phyloP scores from a whole-genome alignment of 2,113 vertebrate species.

The Pseudorectes ferrugineus region DNA sequence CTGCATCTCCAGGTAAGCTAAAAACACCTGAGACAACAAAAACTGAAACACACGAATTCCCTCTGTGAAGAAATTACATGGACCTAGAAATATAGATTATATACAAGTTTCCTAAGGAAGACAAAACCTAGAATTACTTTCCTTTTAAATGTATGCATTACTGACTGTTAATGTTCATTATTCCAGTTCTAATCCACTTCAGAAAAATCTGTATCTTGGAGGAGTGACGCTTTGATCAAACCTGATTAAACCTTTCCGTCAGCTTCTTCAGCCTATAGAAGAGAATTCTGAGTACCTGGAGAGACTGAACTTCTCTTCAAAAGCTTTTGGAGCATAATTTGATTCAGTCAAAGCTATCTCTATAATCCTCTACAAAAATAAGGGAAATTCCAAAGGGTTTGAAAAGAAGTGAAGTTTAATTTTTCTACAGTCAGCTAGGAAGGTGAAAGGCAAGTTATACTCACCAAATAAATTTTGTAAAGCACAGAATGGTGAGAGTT shows the following conservation, averaged over 20 bases:
- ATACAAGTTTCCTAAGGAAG: background rate
- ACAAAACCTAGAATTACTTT: background rate
- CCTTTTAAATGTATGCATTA: background rate
- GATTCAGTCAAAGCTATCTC: constrained; percentile 9
- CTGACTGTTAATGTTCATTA: background rate
- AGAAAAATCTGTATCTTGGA: background rate
- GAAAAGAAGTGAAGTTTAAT: background rate
- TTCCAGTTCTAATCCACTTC: background rate
- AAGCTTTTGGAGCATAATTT: constrained; percentile 37
- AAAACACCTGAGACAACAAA: background rate
- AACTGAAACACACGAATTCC: background rate
- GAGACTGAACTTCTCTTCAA: constrained; percentile 47
- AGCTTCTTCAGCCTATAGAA: constrained; percentile 3
- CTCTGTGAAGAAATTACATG: background rate
- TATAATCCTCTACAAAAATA: constrained; percentile 21
- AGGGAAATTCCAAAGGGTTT: background rate
- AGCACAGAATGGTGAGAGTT: background rate
- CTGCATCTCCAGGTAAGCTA: background rate
- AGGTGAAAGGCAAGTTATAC: background rate
- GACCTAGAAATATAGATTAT: background rate
- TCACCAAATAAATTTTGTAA: background rate
- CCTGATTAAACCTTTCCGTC: background rate
- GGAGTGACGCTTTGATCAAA: constrained; percentile 4
- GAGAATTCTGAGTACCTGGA: background rate
- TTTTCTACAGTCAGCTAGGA: background rate